phyloP scores from a whole-genome alignment of 2,113 vertebrate species.

The Bambusicola thoracicus region DNA sequence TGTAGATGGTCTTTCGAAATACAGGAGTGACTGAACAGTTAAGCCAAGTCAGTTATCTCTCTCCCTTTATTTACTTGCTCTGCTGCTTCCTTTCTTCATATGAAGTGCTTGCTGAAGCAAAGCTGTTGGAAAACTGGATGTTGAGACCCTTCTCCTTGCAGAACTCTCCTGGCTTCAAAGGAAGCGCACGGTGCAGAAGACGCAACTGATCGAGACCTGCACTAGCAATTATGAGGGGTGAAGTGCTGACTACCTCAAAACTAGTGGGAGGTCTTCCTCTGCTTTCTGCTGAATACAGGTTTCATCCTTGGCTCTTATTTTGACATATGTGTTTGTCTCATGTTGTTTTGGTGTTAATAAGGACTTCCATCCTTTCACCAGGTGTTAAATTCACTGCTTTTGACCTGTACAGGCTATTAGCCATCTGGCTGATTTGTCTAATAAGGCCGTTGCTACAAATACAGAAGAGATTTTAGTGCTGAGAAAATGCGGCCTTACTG shows the following conservation, averaged over 20 bases:
- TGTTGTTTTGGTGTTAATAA: not conserved
- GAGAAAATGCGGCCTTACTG: not conserved
- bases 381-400: not conserved
- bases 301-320: not conserved
- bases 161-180: not conserved
- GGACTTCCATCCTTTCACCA: not conserved
- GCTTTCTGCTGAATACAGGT: accelerated
- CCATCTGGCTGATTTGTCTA: not conserved
- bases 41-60: not conserved
- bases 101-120: not conserved
- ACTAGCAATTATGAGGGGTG: not conserved
- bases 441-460: not conserved
- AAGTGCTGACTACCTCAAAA: not conserved
- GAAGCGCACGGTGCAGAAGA: not conserved
- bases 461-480: not conserved
- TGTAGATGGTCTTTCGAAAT: not conserved
- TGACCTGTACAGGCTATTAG: not conserved
- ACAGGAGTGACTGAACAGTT: accelerated
- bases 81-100: not conserved
- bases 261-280: not conserved
- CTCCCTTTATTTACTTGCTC: not conserved
- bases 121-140: not conserved
- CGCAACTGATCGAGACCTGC: not conserved
- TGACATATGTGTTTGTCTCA: not conserved
- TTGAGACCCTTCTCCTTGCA: not conserved